phyloP scores from a whole-genome alignment of 2,888 invertebrate species.

The Amaurobius ferox region DNA sequence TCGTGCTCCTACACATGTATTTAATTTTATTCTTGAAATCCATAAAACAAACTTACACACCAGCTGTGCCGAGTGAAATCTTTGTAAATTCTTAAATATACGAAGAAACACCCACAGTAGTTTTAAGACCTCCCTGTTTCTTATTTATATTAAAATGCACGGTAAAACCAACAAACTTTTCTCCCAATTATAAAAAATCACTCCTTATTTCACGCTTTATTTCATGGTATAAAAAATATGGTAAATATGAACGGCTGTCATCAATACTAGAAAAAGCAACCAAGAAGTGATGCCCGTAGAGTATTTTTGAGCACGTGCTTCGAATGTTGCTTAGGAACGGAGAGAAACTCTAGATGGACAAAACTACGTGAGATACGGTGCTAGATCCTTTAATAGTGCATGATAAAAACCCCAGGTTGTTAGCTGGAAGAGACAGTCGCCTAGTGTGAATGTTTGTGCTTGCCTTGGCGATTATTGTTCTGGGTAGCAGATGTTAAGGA shows the following conservation, averaged over 20 bases:
- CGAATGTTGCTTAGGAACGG: conserved; percentile 39
- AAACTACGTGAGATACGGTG: conserved; percentile 16
- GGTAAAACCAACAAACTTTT: conserved; percentile 1
- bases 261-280: conserved; percentile 4
- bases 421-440: conserved; percentile 15
- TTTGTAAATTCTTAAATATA: no score
- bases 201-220: neutral
- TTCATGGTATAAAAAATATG: neutral
- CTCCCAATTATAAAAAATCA: conserved; percentile 8
- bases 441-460: neutral
- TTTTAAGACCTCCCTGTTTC: neutral
- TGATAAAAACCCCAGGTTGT: conserved; percentile 54
- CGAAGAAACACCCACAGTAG: neutral
- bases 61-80: no score
- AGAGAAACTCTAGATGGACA: conserved; percentile 38
- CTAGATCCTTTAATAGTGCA: conserved; percentile 34
- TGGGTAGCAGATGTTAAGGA: conserved; percentile 13
- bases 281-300: neutral
- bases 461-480: conserved; percentile 21
- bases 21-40: no score
- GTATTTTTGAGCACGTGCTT: conserved; percentile 44
- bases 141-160: conserved; percentile 8
- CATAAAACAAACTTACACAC: no score
- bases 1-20: no score
- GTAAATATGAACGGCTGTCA: neutral